Base-by-base conservation (phyloP, 2,797 vertebrate species). In the Phrynocephalus forsythii region DNA sequence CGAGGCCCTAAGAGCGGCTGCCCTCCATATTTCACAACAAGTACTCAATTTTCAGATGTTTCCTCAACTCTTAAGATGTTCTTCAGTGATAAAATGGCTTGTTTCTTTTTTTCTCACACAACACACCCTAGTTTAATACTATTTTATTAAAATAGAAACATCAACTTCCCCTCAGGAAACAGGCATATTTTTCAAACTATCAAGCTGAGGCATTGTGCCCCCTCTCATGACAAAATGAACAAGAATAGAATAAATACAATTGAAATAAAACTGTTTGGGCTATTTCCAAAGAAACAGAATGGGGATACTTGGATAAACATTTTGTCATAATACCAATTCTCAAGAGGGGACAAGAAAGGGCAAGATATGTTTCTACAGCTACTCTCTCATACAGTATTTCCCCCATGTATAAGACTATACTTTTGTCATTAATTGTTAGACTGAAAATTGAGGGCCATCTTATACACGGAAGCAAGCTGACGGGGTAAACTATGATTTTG, bases 131-230 rank as follows among this genome's bases (percentile, higher is more conserved):
- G 82, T 63, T 44, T 79, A 72, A 84, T 77, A 33, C 38, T 63
- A 11, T 18, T 72, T 82, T 87, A 85, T 85, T 82, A 78, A 90
- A 85, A 85, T 82, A 85, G 89, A 82, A 78, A 87, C 72, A 68
- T 33, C n/a, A n/a, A 71, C 67, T 85, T 90, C 89, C 83, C 76
- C 20, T 82, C 76, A 85, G 83, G 78, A 82, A 90, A 85, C 80
- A 63, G 72, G 72, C n/a, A n/a, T 78, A 71, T 85, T 87, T 76
- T 78, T 82, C 78, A 76, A 85, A 87, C 50, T 76, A 50, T 33
- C 15, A 71, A 71, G 71, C 77, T 60, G 56, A 90, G 33, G 60
- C 79, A 85, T 79, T 85, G 71, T 81, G 63, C 50, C 18, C 60
- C 72, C 52, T 24, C 77, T 63, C 44, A 87, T 84, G 50, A 50